Conservation (phyloP, 1,140 invertebrate species). For the Theocolax elegans region DNA sequence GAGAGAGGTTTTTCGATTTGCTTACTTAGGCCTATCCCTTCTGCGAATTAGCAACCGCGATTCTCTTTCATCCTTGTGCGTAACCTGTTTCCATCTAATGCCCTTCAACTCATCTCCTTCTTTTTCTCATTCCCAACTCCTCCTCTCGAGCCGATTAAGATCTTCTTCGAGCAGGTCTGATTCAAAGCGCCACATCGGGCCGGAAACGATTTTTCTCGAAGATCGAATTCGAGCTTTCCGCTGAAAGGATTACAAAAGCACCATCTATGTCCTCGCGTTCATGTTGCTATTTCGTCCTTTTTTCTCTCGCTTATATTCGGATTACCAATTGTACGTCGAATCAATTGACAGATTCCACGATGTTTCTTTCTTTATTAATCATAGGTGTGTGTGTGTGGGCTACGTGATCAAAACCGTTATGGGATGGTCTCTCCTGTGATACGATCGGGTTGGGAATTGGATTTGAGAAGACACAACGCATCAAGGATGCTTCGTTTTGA, state of each 20-base stretch:
- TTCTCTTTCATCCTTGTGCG: constrained; percentile 21
- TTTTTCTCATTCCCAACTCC: background rate
- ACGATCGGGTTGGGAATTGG: background rate
- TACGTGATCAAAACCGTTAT: no score
- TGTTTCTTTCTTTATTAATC: no score
- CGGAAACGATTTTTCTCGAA: constrained; percentile 10
- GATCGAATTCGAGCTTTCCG: constrained; percentile 29
- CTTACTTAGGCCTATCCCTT: constrained; percentile 33
- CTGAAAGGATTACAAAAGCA: constrained; percentile 16
- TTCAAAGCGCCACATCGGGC: background rate
- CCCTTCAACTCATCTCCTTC: background rate
- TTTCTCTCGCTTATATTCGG: background rate
- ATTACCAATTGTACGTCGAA: background rate
- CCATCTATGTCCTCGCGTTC: background rate
- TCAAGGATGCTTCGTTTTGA: background rate
- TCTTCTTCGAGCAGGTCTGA: background rate
- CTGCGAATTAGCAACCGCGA: constrained; percentile 40
- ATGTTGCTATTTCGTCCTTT: background rate
- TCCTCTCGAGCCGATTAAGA: constrained; percentile 23
- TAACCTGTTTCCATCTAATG: background rate
- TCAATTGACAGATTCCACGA: constrained; percentile 16
- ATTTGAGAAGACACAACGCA: background rate
- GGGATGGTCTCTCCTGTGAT: no score
- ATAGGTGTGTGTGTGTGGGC: no score
- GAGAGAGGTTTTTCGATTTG: constrained; percentile 24